Percentiles rank a stretch among this genome's conserved stretches.
These are phyloP conservation scores for Nasonia longicornis DNA, from an alignment of 1,140 invertebrate genomes.

Conservation along the genomic window DNA sequence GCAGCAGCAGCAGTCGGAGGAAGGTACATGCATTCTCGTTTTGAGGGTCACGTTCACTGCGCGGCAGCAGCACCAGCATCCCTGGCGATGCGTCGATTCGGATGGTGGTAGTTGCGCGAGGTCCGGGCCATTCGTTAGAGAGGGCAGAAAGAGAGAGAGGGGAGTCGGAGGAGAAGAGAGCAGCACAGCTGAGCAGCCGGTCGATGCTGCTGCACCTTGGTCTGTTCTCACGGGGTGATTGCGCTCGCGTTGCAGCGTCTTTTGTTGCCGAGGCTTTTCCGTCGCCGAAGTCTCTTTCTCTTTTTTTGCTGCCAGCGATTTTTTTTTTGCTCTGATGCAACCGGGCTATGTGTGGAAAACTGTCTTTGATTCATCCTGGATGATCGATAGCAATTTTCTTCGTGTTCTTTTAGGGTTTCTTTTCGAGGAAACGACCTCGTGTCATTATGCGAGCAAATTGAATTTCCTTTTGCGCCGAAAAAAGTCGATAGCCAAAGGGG, in stretches of 20 bases:
- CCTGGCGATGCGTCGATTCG: conserved; percentile 58
- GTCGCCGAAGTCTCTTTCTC: conserved; percentile 12
- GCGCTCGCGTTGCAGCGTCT: conserved; percentile 22
- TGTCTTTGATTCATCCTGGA: neutral
- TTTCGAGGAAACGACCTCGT: neutral
- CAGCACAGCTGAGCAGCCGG: conserved; percentile 64
- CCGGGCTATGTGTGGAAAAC: neutral
- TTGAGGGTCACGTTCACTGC: conserved; percentile 68
- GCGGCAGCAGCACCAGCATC: conserved; percentile 44
- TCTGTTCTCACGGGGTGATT: conserved; percentile 6
- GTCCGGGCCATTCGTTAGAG: conserved; percentile 56
- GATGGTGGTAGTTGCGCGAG: conserved; percentile 61
- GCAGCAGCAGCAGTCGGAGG: neutral
- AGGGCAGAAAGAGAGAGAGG: conserved; percentile 26
- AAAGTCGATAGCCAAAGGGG: too few species aligned
- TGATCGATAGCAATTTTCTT: conserved; percentile 23
- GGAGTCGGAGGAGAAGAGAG: conserved; percentile 50
- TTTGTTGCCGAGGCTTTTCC: neutral
- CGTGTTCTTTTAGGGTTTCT: neutral
- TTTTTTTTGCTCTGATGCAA: neutral
- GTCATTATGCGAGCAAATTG: neutral
- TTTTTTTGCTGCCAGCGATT: neutral
- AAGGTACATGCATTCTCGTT: conserved; percentile 51
- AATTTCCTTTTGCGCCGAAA: neutral
- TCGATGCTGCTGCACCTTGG: conserved; percentile 56